These are phyloP conservation scores for Exaiptasia diaphana DNA, from an alignment of 64 coral and sea anemone genomes.

Conservation along the genomic window DNA sequence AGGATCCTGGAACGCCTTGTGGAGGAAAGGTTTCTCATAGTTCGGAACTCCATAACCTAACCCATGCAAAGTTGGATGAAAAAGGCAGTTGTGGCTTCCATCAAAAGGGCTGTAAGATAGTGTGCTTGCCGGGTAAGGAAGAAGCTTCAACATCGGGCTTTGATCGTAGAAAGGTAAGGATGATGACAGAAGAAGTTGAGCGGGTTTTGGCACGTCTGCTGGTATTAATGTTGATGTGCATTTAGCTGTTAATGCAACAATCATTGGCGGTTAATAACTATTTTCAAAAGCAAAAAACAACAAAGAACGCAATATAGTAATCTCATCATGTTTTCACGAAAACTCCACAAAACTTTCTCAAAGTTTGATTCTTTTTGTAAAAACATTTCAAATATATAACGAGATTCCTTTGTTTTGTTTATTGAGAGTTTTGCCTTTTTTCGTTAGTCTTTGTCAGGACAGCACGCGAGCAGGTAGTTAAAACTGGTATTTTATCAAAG, in stretches of 20 bases:
- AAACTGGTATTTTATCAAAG: too few relatives aligned
- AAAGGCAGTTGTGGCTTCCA: neutral
- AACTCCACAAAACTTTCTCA: neutral
- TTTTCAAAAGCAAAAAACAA: slow-evolving; percentile 1
- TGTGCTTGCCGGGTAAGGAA: too few relatives aligned
- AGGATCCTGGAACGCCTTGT: neutral
- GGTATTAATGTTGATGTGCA: slow-evolving; percentile 2
- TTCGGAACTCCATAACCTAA: neutral
- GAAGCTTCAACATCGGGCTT: too few relatives aligned
- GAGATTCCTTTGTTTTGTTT: too few relatives aligned
- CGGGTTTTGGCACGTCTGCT: too few relatives aligned
- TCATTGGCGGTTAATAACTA: slow-evolving; percentile 2
- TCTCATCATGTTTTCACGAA: neutral
- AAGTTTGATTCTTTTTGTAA: neutral
- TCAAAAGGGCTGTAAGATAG: too few relatives aligned
- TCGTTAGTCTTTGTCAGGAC: neutral
- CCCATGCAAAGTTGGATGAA: neutral
- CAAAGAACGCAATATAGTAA: neutral
- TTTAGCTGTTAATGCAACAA: slow-evolving; percentile 1
- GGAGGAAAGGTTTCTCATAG: neutral
- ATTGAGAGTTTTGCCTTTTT: neutral
- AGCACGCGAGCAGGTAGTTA: slow-evolving; percentile 15
- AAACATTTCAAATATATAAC: too few relatives aligned
- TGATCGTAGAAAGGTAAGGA: too few relatives aligned
- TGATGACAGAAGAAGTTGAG: too few relatives aligned